These are phyloP conservation scores for Anisognathus igniventris DNA, from an alignment of 2,797 vertebrate species.

Conservation along the genomic window DNA sequence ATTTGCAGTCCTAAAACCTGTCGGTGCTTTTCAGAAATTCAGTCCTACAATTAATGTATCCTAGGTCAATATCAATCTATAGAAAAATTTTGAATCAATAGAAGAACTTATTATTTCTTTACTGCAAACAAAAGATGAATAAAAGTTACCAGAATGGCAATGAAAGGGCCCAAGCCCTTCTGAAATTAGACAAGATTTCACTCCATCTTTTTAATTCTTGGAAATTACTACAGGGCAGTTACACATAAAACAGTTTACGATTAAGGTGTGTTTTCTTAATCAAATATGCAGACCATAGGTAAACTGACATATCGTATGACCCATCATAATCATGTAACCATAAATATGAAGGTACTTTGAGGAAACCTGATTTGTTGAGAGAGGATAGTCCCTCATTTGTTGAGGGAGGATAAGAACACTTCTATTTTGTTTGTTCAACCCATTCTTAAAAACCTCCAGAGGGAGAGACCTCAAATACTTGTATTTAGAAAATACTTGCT, in stretches of 20 bases:
- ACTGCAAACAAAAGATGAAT: neutral
- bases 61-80: neutral
- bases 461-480: neutral
- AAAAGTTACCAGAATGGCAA: neutral
- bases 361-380: neutral
- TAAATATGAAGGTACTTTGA: neutral
- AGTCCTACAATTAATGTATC: neutral
- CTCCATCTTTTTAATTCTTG: neutral
- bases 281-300: neutral
- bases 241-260: neutral
- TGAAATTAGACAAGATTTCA: neutral
- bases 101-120: neutral
- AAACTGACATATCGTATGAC: neutral
- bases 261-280: neutral
- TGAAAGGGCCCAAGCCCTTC: neutral
- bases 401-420: neutral
- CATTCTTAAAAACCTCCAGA: neutral
- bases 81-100: neutral
- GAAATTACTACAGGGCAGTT: neutral
- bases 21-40: neutral
- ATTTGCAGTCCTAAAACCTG: neutral
- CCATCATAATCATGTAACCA: neutral
- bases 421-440: neutral
- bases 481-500: neutral
- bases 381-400: neutral